Evolutionary conservation across 2,797 vertebrate species (phyloP).

Genomic region (Strix occidentalis): DNA sequence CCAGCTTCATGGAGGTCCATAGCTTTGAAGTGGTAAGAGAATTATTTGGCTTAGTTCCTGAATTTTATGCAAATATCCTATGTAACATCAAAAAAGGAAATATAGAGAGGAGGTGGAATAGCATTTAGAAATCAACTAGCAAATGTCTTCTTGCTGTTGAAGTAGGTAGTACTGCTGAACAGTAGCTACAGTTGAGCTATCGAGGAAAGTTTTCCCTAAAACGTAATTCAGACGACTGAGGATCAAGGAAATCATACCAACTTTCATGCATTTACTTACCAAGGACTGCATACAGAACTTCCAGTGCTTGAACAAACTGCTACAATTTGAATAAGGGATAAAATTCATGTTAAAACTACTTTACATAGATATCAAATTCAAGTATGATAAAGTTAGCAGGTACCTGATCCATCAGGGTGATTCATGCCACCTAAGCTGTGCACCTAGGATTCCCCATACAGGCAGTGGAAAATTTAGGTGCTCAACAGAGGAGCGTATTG

Average conservation of each 20-base stretch:
- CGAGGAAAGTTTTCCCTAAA: neutral
- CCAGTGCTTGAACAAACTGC: neutral
- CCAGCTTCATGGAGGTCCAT: slow-evolving; percentile 34
- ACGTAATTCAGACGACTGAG: neutral
- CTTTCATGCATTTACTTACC: neutral
- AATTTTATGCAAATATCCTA: slow-evolving; percentile 50
- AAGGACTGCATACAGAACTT: neutral
- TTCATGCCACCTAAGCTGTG: neutral
- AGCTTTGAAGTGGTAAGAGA: slow-evolving; percentile 50
- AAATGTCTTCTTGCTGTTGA: neutral
- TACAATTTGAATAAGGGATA: neutral
- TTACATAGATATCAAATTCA: neutral
- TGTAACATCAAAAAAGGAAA: slow-evolving; percentile 52
- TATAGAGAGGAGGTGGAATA: slow-evolving; percentile 22
- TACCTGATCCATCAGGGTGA: neutral
- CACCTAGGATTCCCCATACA: neutral
- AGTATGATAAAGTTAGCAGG: neutral
- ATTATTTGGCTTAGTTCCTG: slow-evolving; percentile 31
- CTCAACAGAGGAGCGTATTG: neutral
- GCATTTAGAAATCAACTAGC: neutral
- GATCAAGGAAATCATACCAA: neutral
- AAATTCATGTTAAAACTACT: neutral
- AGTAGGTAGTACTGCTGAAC: neutral
- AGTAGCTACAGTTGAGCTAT: neutral
- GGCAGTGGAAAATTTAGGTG: neutral